Base-by-base conservation (phyloP, 2,113 vertebrate species). In the Thryonomys swinderianus region DNA sequence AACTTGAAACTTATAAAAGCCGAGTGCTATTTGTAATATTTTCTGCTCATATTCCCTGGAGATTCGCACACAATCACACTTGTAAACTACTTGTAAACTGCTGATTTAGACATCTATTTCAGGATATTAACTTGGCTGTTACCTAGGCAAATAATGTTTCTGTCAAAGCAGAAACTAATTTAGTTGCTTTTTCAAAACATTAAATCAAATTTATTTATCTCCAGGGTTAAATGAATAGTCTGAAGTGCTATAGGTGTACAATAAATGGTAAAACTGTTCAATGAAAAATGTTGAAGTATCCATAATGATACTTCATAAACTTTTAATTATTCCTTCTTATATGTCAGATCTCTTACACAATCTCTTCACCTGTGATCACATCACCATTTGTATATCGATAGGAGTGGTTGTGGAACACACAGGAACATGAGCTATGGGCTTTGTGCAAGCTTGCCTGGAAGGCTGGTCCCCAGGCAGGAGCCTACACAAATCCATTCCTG, bases 141-240 rank as follows among this genome's bases (percentile, higher is more conserved):
- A 55, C n/a, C 3, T 79, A n/a, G 23, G 30, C 61, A 71, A 32
- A 61, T 40, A 88, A 76, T n/a, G 25, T 3, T 17, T 97, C n/a
- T 79, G 61, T 25, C 32, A 16, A 45, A 55, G 20, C 76, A 48
- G 79, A 90, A 92, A 23, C 17, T 85, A 73, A 71, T 86, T 88
- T 37, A 92, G 25, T 51, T 85, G 2, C 12, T 34, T 83, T 94
- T 94, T 86, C 21, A 95, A 85, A n/a, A 84, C 20, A 74, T 62
- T 37, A 55, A 51, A 51, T 66, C 7, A 81, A 48, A 61, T 61
- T 82, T 79, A 34, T 81, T 88, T 42, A 85, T 42, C 34, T 81
- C n/a, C 7, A 42, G 71, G 82, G 66, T 5, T 40, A 61, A 73
- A 34, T 34, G n/a, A n/a, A 30, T 67, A 40, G 12, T 32, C n/a